A percentile compares a stretch with the other conserved stretches of the same genome.
Evolutionary conservation across 1,140 invertebrate species (phyloP).

Genomic region (Copidosoma floridanum): DNA sequence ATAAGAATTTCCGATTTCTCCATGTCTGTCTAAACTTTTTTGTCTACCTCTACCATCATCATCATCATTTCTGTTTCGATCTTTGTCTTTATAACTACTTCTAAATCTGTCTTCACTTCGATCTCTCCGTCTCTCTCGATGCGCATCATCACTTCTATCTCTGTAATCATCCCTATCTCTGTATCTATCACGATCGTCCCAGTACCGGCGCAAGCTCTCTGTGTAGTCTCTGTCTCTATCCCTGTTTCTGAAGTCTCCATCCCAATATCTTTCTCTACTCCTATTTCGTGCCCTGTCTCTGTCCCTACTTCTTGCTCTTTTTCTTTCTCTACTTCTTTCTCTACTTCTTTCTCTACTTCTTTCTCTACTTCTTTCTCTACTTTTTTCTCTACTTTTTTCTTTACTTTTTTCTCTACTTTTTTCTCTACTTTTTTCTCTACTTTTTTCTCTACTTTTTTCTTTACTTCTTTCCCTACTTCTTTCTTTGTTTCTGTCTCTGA

Average conservation of each 20-base stretch:
- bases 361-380: background rate
- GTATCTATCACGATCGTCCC: background rate
- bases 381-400: background rate
- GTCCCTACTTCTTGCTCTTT: background rate
- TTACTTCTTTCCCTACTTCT: background rate
- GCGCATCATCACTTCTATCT: slow-evolving; percentile 12
- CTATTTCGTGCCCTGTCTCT: background rate
- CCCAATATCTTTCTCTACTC: background rate
- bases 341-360: background rate
- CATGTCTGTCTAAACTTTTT: slow-evolving; percentile 22
- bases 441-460: background rate
- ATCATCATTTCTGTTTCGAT: slow-evolving; percentile 12
- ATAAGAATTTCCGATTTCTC: slow-evolving; percentile 32
- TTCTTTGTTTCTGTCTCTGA: background rate
- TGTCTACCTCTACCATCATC: slow-evolving; percentile 23
- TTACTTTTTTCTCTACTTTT: background rate
- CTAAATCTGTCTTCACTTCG: slow-evolving; percentile 22
- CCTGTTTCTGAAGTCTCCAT: background rate
- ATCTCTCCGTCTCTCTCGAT: slow-evolving; percentile 19
- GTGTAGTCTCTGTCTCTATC: slow-evolving; percentile 2
- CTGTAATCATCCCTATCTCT: slow-evolving; percentile 12
- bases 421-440: background rate
- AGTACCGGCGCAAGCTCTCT: too few relatives aligned
- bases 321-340: background rate
- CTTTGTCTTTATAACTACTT: slow-evolving; percentile 8